Conservation (phyloP, 2,888 invertebrate genomes). For the Timandra comae region DNA sequence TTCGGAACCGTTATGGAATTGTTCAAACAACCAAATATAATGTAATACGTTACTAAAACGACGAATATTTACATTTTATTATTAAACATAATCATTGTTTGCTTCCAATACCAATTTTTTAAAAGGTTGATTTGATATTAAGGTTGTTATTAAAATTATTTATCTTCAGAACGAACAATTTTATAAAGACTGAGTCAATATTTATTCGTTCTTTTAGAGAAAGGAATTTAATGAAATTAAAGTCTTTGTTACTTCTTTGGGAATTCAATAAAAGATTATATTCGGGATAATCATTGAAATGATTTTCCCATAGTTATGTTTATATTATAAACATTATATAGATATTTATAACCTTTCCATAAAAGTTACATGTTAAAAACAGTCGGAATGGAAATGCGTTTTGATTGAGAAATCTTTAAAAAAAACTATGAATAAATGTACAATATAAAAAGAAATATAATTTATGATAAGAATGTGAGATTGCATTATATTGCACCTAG, state of each 20-base stretch:
- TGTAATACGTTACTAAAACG: no score
- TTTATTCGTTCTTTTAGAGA: slow-evolving; percentile 6
- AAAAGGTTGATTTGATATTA: neutral
- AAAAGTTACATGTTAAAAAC: neutral
- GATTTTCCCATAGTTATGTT: neutral
- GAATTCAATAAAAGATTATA: no score
- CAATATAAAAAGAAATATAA: slow-evolving; percentile 39
- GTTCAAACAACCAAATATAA: slow-evolving; percentile 10
- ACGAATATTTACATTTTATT: neutral
- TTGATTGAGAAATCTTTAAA: slow-evolving; percentile 32
- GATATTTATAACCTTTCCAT: no score
- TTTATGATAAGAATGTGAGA: slow-evolving; percentile 40
- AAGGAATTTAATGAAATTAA: neutral
- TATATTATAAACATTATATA: neutral
- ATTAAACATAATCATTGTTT: neutral
- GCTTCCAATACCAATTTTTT: neutral
- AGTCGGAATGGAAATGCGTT: slow-evolving; percentile 9
- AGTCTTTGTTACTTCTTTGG: no score
- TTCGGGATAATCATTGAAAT: neutral
- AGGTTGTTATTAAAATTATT: slow-evolving; percentile 2
- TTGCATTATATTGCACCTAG: slow-evolving; percentile 71
- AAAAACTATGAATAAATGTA: slow-evolving; percentile 40
- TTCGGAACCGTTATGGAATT: slow-evolving; percentile 35
- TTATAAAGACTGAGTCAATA: slow-evolving; percentile 20
- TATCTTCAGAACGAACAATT: slow-evolving; percentile 8